Evolutionary conservation across 2,113 vertebrate species (phyloP), one percentile per base, ranked within the genome.

Genomic region (Urocolius indicus): DNA sequence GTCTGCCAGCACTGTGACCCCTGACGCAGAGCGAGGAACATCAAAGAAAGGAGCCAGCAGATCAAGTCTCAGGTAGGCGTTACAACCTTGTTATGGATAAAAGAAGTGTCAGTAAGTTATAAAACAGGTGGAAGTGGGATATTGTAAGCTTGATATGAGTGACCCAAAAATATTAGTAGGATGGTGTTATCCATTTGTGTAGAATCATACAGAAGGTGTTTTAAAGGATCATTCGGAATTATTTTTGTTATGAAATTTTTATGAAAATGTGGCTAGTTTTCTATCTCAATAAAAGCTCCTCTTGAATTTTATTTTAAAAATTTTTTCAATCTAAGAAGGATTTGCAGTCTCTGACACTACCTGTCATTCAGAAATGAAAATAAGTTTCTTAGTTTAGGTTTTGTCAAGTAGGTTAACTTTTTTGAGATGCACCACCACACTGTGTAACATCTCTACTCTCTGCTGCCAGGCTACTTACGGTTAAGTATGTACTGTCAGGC

Each of bases 21-120:
- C 93, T 94, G 83, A 76, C 30, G 2, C 68, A 77, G 48, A 86
- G 79, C 23, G 90, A 86, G 92, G 90, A 89, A 97, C 98, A 98
- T 98, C 98, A 98, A 98, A 99, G 98, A 41, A 80, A 95, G 93
- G 51, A 69, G 72, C 23, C 55, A 93, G 79, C 62, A 96, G 96
- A 98, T 98, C 97, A 91, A 82, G 93, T 97, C 94, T 95, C 95
- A 96, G 84, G 97, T 95, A 69, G 74, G 82, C 32, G 54, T 95
- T 87, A 66, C 80, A 87, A 66, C 90, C 95, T 92, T 91, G 77
- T 93, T 93, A 85, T 27, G 92, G 97, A 96, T 98, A 97, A 98
- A 98, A 98, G 97, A 89, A 80, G 79, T 96, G 91, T 96, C 96
- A 95, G 95, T 97, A 97, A 89, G 66, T 95, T 82, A 32, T 90